These are phyloP conservation scores for Hucho hucho DNA, from an alignment of 2,113 vertebrate genomes.

Conservation along the genomic window DNA sequence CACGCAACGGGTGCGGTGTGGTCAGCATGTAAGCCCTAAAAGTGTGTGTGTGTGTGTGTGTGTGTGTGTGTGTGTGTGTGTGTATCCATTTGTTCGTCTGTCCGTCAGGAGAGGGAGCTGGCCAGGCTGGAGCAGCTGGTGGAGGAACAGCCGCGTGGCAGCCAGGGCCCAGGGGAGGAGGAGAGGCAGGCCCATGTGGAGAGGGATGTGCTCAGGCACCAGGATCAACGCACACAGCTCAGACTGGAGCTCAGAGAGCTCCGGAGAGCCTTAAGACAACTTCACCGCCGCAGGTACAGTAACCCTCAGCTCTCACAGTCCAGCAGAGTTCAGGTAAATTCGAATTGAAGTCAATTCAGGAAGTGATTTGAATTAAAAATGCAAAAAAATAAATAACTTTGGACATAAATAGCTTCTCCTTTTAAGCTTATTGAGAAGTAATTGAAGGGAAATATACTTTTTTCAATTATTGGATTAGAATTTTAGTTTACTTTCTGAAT, in stretches of 20 bases:
- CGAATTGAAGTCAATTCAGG: too few species aligned
- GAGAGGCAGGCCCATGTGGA: constrained; percentile 57
- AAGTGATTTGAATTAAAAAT: too few species aligned
- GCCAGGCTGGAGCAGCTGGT: constrained; percentile 60
- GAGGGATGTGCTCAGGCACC: constrained; percentile 57
- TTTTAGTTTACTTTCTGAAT: too few species aligned
- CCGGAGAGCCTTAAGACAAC: neutral
- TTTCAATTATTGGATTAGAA: too few species aligned
- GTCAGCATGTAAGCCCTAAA: too few species aligned
- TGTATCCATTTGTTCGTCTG: neutral
- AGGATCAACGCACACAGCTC: constrained; percentile 70
- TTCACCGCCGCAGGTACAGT: neutral
- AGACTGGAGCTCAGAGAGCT: constrained; percentile 72
- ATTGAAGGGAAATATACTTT: too few species aligned
- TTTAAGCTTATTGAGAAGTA: too few species aligned
- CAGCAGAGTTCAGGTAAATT: too few species aligned
- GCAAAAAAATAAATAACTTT: fast-evolving
- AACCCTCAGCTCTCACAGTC: neutral
- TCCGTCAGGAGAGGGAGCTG: neutral
- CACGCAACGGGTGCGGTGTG: too few species aligned
- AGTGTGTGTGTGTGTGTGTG: too few species aligned
- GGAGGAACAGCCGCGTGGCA: constrained; percentile 46
- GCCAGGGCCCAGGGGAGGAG: constrained; percentile 64
- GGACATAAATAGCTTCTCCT: too few species aligned
- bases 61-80: too few species aligned